Evolutionary conservation across 2,888 invertebrate genomes (phyloP).

Genomic region (Dynastes tityus): DNA sequence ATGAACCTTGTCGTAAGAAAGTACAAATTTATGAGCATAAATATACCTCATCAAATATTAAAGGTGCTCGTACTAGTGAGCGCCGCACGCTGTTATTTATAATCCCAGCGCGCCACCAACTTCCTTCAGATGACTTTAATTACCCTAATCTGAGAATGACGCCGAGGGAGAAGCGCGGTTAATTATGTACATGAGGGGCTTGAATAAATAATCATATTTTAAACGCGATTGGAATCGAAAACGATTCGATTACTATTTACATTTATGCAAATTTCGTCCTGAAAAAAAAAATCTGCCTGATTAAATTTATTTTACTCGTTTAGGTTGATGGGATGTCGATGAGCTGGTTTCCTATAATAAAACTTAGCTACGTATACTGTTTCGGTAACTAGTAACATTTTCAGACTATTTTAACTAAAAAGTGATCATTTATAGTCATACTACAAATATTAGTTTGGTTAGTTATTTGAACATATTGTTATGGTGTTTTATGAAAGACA

Average conservation of each 20-base stretch:
- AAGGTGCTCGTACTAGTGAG: constrained; percentile 35
- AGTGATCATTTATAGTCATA: no score
- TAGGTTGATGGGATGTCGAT: no score
- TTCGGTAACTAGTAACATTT: no score
- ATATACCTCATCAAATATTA: constrained; percentile 47
- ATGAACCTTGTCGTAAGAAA: background rate
- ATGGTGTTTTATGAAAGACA: no score
- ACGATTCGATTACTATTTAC: constrained; percentile 31
- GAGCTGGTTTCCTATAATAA: no score
- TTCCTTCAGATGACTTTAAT: constrained; percentile 59
- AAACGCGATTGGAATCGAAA: constrained; percentile 34
- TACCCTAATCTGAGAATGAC: constrained; percentile 59
- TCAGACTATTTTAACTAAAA: no score
- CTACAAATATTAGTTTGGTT: no score
- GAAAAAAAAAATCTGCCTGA: background rate
- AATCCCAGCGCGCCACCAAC: constrained; percentile 58
- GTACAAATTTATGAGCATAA: constrained; percentile 25
- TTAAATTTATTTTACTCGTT: no score
- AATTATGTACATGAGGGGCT: constrained; percentile 53
- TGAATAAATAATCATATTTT: constrained; percentile 57
- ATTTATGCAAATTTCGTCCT: constrained; percentile 14
- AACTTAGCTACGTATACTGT: no score
- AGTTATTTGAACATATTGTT: no score
- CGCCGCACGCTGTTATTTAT: constrained; percentile 53
- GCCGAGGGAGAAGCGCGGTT: constrained; percentile 52